Evolutionary conservation across 2,888 invertebrate genomes (phyloP).

Genomic region (Lepas anatifera): DNA sequence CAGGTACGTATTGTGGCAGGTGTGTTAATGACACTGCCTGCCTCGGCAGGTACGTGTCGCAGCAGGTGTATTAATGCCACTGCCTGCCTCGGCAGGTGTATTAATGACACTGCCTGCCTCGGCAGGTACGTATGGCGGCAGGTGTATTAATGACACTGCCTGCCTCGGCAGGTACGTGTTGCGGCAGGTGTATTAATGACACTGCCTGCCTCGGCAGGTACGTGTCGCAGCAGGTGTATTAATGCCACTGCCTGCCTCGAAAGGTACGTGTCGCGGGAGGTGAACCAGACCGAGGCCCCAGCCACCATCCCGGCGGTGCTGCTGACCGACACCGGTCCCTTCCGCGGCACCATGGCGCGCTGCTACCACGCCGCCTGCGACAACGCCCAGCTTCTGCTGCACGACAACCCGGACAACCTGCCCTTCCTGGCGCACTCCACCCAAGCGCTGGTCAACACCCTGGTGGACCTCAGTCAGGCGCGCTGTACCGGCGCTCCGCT

Average conservation of each 20-base stretch:
- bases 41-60: too few species aligned
- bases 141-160: too few species aligned
- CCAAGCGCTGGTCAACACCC: conserved; percentile 21
- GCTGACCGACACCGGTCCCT: conserved; percentile 31
- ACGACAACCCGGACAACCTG: conserved; percentile 13
- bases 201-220: too few species aligned
- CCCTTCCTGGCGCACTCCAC: conserved; percentile 22
- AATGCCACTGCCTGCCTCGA: neutral
- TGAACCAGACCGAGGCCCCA: conserved; percentile 28
- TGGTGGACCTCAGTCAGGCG: conserved; percentile 21
- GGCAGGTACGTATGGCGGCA: too few species aligned
- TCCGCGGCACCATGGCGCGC: conserved; percentile 19
- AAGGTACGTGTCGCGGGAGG: conserved; percentile 20
- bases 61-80: too few species aligned
- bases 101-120: too few species aligned
- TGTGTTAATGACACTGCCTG: too few species aligned
- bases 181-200: too few species aligned
- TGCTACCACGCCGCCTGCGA: conserved; percentile 24
- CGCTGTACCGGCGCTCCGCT: conserved; percentile 18
- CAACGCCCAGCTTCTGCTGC: neutral
- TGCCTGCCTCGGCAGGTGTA: too few species aligned
- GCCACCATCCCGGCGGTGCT: conserved; percentile 31
- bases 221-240: too few species aligned
- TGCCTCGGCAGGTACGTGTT: too few species aligned
- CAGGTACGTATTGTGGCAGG: too few species aligned